Percentiles rank a stretch among this genome's conserved stretches.
Conservation (phyloP, 2,113 vertebrate species). For the Trinectes maculatus region DNA sequence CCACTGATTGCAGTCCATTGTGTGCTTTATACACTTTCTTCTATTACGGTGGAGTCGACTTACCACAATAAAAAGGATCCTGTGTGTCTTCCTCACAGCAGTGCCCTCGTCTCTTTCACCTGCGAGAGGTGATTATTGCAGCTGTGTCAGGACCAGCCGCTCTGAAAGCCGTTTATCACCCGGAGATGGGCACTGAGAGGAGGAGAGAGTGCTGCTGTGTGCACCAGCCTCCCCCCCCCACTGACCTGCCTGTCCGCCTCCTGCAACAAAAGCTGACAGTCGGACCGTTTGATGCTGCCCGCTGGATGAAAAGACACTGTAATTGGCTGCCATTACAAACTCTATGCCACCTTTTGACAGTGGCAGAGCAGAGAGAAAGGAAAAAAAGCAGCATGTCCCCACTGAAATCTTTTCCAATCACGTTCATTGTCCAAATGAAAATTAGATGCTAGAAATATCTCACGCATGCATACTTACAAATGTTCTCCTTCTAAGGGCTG, state of each 20-base stretch:
- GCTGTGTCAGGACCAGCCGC: constrained; percentile 9
- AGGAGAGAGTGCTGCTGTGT: constrained; percentile 37
- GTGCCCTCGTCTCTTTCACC: constrained; percentile 7
- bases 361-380: constrained; percentile 29
- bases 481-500: background rate
- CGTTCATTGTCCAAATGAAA: background rate
- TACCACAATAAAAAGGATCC: background rate
- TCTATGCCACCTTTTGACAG: constrained; percentile 46
- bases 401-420: constrained; percentile 9
- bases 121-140: constrained; percentile 37
- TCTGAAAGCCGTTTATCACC: constrained; percentile 35
- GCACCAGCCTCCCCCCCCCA: constrained; percentile 31
- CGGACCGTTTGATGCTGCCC: constrained; percentile 57
- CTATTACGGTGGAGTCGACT: background rate
- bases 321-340: constrained; percentile 76
- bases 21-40: background rate
- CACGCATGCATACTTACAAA: no score
- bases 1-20: background rate
- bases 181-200: constrained; percentile 19
- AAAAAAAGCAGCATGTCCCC: constrained; percentile 24
- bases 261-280: constrained; percentile 64
- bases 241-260: constrained; percentile 42
- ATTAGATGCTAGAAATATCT: no score
- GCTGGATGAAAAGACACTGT: constrained; percentile 68
- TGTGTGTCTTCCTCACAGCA: background rate